Conservation (phyloP, 2,797 vertebrate genomes). For the Tympanoctomys barrerae region DNA sequence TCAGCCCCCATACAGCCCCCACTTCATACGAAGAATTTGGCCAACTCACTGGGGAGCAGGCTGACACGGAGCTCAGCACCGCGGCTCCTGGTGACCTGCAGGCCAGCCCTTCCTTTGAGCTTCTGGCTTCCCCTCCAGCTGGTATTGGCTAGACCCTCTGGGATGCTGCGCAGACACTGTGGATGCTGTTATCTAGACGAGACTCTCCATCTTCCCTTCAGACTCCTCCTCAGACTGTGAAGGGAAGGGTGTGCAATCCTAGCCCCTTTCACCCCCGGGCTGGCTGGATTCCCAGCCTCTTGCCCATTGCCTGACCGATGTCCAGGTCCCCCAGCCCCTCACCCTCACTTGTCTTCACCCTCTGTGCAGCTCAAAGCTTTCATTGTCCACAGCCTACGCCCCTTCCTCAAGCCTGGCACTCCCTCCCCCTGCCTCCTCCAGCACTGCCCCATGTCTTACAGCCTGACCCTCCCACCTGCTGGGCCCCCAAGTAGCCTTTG, state of each 20-base stretch:
- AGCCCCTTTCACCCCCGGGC: no score
- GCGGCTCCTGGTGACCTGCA: background rate
- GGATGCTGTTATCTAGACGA: background rate
- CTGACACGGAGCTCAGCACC: background rate
- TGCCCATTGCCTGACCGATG: background rate
- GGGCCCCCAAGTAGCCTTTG: background rate
- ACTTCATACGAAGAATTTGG: background rate
- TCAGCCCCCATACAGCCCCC: background rate
- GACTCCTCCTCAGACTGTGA: background rate
- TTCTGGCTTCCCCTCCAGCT: background rate
- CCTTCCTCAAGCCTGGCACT: background rate
- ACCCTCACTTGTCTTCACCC: background rate
- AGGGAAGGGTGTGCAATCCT: background rate
- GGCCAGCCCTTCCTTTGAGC: background rate
- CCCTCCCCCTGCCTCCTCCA: no score
- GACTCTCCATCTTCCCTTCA: background rate
- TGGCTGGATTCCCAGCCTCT: background rate
- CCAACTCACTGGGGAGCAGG: background rate
- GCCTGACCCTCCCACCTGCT: background rate
- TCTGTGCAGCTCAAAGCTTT: background rate
- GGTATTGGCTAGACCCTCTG: accelerated
- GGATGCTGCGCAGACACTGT: background rate
- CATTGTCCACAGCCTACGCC: background rate
- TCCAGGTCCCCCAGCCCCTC: no score
- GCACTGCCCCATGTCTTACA: no score